phyloP scores from a whole-genome alignment of 2,888 invertebrate genomes.

The Julus scanicus region DNA sequence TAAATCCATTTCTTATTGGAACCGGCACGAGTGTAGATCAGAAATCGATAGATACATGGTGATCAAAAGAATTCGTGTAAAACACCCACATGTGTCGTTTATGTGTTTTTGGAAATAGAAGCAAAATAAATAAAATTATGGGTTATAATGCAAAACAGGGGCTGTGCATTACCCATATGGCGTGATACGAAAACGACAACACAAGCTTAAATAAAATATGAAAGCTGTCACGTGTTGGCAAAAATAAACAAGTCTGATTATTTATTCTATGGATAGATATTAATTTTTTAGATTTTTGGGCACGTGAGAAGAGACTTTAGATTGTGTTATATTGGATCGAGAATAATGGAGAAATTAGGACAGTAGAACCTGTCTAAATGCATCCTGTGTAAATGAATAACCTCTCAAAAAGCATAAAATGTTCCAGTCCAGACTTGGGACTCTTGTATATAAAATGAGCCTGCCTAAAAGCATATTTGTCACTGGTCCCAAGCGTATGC shows the following conservation, averaged over 20 bases:
- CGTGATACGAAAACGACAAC: background rate
- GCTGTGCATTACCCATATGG: background rate
- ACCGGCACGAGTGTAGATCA: background rate
- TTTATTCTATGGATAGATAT: no score
- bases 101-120: background rate
- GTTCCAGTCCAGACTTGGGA: no score
- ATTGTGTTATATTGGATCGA: no score
- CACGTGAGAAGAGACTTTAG: no score
- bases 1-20: constrained; percentile 9
- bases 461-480: no score
- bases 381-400: no score
- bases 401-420: no score
- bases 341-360: no score
- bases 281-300: no score
- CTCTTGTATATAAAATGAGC: no score
- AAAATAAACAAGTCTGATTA: background rate
- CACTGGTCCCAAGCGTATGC: no score
- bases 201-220: background rate
- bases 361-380: no score
- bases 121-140: constrained; percentile 2
- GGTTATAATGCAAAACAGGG: constrained; percentile 10
- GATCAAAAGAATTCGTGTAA: background rate
- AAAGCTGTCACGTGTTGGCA: background rate
- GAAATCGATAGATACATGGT: background rate
- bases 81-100: background rate